Base-by-base conservation (phyloP, 2,888 invertebrate species). In the Tethea ocularis region DNA sequence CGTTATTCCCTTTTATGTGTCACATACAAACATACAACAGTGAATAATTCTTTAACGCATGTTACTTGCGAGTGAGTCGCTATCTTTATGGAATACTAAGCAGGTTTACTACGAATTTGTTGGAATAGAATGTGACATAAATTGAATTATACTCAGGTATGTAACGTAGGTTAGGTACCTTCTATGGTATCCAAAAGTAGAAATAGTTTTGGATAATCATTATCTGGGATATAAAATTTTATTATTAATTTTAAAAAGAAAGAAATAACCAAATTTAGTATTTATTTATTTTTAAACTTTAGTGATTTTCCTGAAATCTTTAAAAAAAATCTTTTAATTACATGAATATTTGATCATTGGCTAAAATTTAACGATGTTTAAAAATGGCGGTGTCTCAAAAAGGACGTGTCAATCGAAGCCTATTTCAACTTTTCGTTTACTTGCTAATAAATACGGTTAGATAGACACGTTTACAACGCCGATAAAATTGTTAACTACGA, bases 71-170 rank as follows among this genome's bases (percentile, higher is more conserved):
- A 61, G 63, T 64, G 36, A 60, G 61, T 58, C 61, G 56, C 54
- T 17, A 46, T 52, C 57, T 51, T 59, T 56, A 33, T 46, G 52
- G 63, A 64, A 64, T 64, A 64, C 52, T 51, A 64, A 64, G 56
- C 33, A 58, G 56, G 33, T 24, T 46, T 46, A 51, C 57, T 20
- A 52, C 57, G 57, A 52, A 52, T 57, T 52, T 20, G 46, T 46
- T 20, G 46, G 46, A 46, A 46, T 20, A 20, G 46, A 46, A 46
- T 46, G 46, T 46, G 20, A 20, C n/a, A 41, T n/a, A 46, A 46
- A 46, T 46, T 20, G 15, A 20, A 46, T 4, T 6, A 17, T 17
- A 33, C 33, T 13, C n/a, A n/a, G n/a, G n/a, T n/a, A n/a, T n/a
- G n/a, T n/a, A n/a, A n/a, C n/a, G n/a, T n/a, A n/a, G n/a, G n/a